Percentiles rank a stretch among this genome's conserved stretches.
Conservation (phyloP, 53 echinoderm and acorn worm genomes). For the Mesocentrotus franciscanus region DNA sequence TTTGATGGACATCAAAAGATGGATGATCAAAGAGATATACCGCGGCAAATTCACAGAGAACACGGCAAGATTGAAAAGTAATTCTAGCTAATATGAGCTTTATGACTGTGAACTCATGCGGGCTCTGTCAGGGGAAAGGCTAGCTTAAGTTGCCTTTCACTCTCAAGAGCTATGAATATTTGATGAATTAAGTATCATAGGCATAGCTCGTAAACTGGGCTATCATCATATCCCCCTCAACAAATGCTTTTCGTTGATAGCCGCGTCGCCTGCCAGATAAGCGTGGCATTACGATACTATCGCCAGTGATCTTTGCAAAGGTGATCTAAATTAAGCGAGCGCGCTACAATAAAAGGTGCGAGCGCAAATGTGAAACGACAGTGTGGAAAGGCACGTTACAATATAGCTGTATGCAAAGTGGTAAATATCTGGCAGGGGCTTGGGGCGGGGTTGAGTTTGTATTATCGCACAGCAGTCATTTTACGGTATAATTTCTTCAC, state of each 20-base stretch:
- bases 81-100: constrained; percentile 23
- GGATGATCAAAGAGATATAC: neutral
- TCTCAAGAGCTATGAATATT: constrained; percentile 41
- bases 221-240: neutral
- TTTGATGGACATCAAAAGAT: neutral
- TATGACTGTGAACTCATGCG: neutral
- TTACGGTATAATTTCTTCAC: constrained; percentile 43
- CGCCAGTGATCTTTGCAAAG: neutral
- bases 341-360: neutral
- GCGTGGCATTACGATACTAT: constrained; percentile 20
- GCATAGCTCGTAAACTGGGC: constrained; percentile 44
- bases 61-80: constrained; percentile 41
- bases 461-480: constrained; percentile 39
- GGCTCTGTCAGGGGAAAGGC: neutral
- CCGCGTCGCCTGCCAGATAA: constrained; percentile 12
- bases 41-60: neutral
- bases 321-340: constrained; percentile 43
- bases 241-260: neutral
- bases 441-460: constrained; percentile 26
- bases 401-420: neutral
- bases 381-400: neutral
- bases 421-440: neutral
- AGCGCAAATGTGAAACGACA: neutral
- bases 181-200: constrained; percentile 45
- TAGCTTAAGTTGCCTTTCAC: constrained; percentile 29